Base-by-base conservation (phyloP, 2,113 vertebrate species). In the Hippocampus abdominalis region DNA sequence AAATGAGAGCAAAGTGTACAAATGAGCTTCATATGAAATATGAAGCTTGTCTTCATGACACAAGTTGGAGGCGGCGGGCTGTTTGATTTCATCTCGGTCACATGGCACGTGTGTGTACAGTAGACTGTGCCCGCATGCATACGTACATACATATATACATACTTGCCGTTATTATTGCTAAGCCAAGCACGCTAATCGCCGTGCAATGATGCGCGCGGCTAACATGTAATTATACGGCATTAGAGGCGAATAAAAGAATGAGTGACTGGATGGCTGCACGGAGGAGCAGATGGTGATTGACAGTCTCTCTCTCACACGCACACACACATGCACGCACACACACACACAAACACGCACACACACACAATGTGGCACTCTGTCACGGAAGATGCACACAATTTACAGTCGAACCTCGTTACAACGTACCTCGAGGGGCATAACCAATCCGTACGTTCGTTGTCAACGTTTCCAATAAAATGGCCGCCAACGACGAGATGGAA, bases 121-220 rank as follows among this genome's bases (percentile, higher is more conserved):
- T 29, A 59, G 13, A 51, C 49, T 15, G 23, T 20, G 23, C 20
- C 53, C 0, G 32, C 32, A 36, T 36, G 32, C 46, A 16, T 18
- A 15, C 57, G 8, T 46, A 3, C 40, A 7, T 44, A 15, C 12
- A 13, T 25, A 25, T 13, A 46, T 44, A 8, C 40, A 46, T 46
- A 18, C 8, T 60, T 32, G 1, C 57, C 32, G 27, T 60, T 60
- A n/a, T 18, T 44, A 46, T 27, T 64, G 63, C 40, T 25, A 25
- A 64, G 63, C 63, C 63, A 64, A 64, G 63, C 63, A 8, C 40
- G n/a, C 42, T 64, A 64, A 64, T 64, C 63, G 12, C 42, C n/a
- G 63, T 9, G 40, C 63, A 27, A 7, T 27, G 63, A 64, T 18
- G 63, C 63, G 39, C 13, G 63, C 10, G 63, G 12, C 46, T 18